Base-by-base conservation (phyloP, 2,888 invertebrate genomes). In the Geotrupes spiniger region DNA sequence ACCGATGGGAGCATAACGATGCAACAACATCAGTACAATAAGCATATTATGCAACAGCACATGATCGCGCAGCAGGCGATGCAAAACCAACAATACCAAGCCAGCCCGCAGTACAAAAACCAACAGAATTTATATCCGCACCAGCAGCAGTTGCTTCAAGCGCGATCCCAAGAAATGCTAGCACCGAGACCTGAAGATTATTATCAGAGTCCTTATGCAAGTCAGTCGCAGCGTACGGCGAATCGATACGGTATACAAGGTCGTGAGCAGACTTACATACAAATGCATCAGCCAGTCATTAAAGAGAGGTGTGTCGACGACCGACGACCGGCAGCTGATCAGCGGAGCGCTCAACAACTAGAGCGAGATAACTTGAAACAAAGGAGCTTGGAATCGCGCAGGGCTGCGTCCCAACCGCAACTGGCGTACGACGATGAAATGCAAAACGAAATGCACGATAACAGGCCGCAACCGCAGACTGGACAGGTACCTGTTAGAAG, bases 341-440 rank as follows among this genome's bases (percentile, higher is more conserved):
- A 80, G 63, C 70, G 82, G 64, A 82, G 82, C 63, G 79, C 81
- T 2, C 82, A 83, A 60, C 82, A 83, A 65, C 62, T 82, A 36
- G 82, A 82, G 68, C 70, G 82, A 59, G 82, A 82, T 63, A 77
- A 77, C 50, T 69, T 80, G 16, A 70, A 79, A 57, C 79, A 80
- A 62, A 73, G 78, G 68, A 79, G 78, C 31, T 74, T 82, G 33
- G 82, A 81, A 65, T 77, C 72, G 4, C 72, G 82, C 61, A 71
- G 83, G 36, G 80, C 84, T 0, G 75, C 82, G 0, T 85, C 85
- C 0, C 85, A 85, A 59, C 85, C 85, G 1, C 85, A 85, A 59
- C 72, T 85, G 2, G 73, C 82, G 25, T 80, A 71, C 52, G 77
- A 78, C 14, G 76, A 77, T 33, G 76, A 77, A 37, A 56, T 56